Evolutionary conservation across 2,797 vertebrate genomes (phyloP).

Genomic region (Sphenopsis melanotis): DNA sequence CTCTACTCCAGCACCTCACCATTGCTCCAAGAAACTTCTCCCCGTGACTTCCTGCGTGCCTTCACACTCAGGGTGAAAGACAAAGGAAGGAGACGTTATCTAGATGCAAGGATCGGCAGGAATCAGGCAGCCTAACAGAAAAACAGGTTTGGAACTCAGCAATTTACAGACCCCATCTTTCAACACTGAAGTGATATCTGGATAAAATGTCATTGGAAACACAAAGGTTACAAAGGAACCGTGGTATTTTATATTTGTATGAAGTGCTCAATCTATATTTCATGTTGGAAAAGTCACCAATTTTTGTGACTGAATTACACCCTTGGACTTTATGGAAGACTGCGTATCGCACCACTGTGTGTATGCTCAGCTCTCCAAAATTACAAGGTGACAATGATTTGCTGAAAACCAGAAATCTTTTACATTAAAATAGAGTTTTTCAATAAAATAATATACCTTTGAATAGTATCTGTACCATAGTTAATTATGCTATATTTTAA

Average conservation of each 20-base stretch:
- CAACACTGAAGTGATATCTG: neutral
- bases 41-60: neutral
- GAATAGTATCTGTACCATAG: constrained; percentile 27
- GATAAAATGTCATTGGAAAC: neutral
- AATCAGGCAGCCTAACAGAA: neutral
- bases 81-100: neutral
- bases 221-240: constrained; percentile 18
- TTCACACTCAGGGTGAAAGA: neutral
- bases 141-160: neutral
- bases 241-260: constrained; percentile 13
- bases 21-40: neutral
- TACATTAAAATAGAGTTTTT: constrained; percentile 43
- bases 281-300: constrained; percentile 27
- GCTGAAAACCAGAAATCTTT: constrained; percentile 36
- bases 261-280: constrained; percentile 15
- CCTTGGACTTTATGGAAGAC: neutral
- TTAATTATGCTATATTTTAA: constrained; percentile 61
- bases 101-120: fast-evolving
- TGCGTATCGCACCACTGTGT: neutral
- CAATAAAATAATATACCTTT: constrained; percentile 37
- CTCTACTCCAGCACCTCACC: neutral
- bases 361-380: neutral
- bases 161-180: neutral
- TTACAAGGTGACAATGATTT: neutral
- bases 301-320: constrained; percentile 12